Percentiles rank a stretch among this genome's conserved stretches.
Evolutionary conservation across 2,797 vertebrate species (phyloP).

Genomic region (Anomalospiza imberbis): DNA sequence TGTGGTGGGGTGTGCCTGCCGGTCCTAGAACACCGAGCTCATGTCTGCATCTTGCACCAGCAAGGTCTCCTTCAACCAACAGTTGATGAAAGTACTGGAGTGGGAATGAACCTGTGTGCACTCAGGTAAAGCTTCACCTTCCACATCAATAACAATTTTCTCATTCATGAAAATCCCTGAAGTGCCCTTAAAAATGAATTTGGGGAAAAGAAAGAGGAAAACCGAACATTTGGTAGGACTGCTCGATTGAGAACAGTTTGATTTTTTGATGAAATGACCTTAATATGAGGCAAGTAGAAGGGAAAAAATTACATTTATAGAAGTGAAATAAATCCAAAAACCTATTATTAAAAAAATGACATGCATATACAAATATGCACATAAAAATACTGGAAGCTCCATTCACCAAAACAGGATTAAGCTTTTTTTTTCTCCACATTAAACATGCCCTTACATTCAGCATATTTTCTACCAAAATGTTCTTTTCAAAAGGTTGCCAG

Average conservation of each 20-base stretch:
- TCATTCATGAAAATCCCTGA: background rate
- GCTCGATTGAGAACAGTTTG: background rate
- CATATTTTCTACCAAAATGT: conserved; percentile 9
- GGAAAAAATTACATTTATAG: background rate
- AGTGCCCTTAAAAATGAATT: background rate
- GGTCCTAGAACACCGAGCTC: background rate
- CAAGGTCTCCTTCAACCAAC: background rate
- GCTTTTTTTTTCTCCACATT: background rate
- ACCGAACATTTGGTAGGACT: background rate
- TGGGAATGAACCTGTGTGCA: background rate
- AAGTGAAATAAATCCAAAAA: background rate
- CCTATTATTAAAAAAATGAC: background rate
- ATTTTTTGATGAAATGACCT: background rate
- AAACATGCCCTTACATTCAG: background rate
- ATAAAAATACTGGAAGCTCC: background rate
- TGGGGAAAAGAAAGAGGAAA: background rate
- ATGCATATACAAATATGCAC: background rate
- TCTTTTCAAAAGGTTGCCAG: background rate
- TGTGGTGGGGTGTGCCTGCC: background rate
- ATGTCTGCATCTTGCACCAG: background rate
- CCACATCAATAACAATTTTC: background rate
- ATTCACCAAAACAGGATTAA: background rate
- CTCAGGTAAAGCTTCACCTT: background rate
- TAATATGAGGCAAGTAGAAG: background rate
- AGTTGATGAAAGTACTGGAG: background rate